Conservation (phyloP, 2,888 invertebrate genomes). For the Thyatira batis region DNA sequence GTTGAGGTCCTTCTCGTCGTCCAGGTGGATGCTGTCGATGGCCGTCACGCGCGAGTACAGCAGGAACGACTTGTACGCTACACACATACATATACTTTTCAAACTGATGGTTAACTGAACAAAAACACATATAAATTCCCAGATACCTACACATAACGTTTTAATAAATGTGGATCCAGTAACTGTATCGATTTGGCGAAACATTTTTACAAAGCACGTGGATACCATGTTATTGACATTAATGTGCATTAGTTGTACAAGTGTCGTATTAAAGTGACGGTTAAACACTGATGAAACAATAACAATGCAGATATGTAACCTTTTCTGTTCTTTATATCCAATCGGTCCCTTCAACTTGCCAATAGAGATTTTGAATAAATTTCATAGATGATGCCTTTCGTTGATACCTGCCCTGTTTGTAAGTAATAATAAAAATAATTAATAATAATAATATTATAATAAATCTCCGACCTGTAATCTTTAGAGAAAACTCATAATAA, state of each 20-base stretch:
- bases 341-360: background rate
- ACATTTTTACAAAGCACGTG: background rate
- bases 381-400: background rate
- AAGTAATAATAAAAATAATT: background rate
- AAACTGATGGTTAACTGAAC: no score
- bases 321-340: background rate
- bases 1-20: constrained; percentile 87
- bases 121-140: no score
- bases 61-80: constrained; percentile 90
- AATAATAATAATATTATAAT: background rate
- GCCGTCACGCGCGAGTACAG: constrained; percentile 91
- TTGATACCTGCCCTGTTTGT: background rate
- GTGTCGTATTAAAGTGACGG: background rate
- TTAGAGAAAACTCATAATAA: no score
- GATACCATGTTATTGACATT: background rate
- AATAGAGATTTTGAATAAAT: background rate
- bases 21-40: constrained; percentile 91
- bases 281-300: background rate
- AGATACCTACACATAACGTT: no score
- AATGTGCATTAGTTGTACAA: background rate
- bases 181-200: no score
- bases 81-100: constrained; percentile 24
- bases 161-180: no score
- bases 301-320: background rate
- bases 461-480: no score